phyloP scores from a whole-genome alignment of 2,113 vertebrate species.

The Tragelaphus buxtoni region DNA sequence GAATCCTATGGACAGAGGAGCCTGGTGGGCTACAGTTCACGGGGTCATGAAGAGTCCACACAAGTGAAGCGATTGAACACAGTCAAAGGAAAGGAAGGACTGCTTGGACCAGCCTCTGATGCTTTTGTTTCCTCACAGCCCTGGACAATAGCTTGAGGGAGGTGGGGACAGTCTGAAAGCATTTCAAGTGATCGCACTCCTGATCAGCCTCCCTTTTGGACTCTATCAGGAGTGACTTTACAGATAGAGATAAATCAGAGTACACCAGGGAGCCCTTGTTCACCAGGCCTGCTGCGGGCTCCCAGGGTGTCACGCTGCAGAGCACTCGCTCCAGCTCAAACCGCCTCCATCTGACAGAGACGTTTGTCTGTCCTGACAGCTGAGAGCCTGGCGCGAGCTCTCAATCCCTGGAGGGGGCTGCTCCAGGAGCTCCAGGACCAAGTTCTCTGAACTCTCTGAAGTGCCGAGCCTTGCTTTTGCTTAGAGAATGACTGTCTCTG shows the following conservation, averaged over 20 bases:
- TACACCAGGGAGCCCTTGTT: not conserved
- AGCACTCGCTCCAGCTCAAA: not conserved
- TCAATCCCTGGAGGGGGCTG: not conserved
- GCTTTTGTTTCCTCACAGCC: not conserved
- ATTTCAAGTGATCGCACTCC: not conserved
- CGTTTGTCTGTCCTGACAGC: conserved; percentile 32
- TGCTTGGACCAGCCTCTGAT: not conserved
- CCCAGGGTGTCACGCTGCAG: not conserved
- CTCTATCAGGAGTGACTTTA: not conserved
- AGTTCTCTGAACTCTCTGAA: conserved; percentile 60
- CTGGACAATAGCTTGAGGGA: not conserved
- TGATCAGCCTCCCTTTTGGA: not conserved
- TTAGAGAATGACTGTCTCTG: conserved; percentile 52
- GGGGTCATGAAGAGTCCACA: not conserved
- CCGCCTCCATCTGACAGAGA: not conserved
- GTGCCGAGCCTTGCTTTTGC: conserved; percentile 38
- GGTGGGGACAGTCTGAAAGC: not conserved
- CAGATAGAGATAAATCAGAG: conserved; percentile 32
- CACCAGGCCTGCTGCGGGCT: not conserved
- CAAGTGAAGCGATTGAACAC: not conserved
- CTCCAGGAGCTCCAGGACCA: conserved; percentile 33
- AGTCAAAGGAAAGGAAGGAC: not conserved
- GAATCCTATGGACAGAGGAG: not conserved
- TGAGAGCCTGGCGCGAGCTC: not conserved
- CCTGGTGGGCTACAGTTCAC: not conserved